Evolutionary conservation across 2,113 vertebrate genomes (phyloP).

Genomic region (Ptilorrhoa leucosticta): DNA sequence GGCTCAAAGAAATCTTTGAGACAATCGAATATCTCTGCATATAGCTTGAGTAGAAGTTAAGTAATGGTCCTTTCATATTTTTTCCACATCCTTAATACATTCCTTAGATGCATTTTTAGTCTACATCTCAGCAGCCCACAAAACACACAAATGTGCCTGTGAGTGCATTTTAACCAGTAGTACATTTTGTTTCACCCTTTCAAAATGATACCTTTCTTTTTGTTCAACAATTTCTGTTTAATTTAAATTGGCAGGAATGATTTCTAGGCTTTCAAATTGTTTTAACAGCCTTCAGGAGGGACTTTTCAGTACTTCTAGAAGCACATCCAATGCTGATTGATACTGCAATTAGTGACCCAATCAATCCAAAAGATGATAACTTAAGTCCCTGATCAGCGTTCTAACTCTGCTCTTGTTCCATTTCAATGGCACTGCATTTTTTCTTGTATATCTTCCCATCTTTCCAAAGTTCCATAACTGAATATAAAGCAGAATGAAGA

Average conservation of each 20-base stretch:
- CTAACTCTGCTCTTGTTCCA: neutral
- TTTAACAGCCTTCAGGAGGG: slow-evolving; percentile 2
- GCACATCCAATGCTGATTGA: neutral
- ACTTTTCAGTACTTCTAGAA: slow-evolving; percentile 5
- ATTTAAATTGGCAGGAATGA: slow-evolving; percentile 14
- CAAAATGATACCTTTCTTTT: slow-evolving; percentile 15
- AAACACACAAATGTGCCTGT: neutral
- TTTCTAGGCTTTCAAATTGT: neutral
- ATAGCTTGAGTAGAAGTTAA: neutral
- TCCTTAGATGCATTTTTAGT: neutral
- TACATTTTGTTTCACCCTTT: neutral
- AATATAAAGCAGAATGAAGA: neutral
- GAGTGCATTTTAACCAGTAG: neutral
- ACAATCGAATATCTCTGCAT: neutral
- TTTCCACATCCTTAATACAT: neutral
- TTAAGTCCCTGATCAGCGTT: neutral
- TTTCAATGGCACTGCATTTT: neutral
- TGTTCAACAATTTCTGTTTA: neutral
- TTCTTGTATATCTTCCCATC: neutral
- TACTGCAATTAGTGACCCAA: slow-evolving; percentile 28
- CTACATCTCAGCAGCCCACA: neutral
- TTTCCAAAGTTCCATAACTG: neutral
- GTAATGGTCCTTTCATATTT: neutral
- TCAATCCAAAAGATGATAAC: neutral
- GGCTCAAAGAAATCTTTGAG: neutral